A percentile compares a stretch with the other conserved stretches of the same genome.
Conservation (phyloP, 2,113 vertebrate genomes). For the Petaurus breviceps region DNA sequence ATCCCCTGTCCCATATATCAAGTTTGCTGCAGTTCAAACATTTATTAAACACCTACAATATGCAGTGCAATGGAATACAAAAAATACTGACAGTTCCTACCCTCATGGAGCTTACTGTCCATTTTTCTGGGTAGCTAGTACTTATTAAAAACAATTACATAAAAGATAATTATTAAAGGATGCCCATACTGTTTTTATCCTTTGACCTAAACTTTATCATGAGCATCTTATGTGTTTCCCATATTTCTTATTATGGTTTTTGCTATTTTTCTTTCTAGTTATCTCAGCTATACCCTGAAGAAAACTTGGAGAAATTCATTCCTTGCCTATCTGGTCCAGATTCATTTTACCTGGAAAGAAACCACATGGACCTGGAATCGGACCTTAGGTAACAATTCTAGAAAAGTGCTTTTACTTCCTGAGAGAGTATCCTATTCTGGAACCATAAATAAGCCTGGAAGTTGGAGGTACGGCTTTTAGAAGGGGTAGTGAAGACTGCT, state of each 20-base stretch:
- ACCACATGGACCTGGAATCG: constrained; percentile 87
- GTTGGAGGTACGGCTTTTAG: neutral
- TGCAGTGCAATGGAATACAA: neutral
- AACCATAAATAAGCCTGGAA: neutral
- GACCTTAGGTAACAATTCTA: constrained; percentile 85
- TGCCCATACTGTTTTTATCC: neutral
- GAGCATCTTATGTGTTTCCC: neutral
- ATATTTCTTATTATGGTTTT: neutral
- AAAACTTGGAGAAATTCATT: constrained; percentile 88
- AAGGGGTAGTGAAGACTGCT: neutral
- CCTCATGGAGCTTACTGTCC: neutral
- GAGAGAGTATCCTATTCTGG: neutral
- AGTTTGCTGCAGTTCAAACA: neutral
- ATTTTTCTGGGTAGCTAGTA: neutral
- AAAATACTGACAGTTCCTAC: neutral
- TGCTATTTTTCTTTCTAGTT: constrained; percentile 76
- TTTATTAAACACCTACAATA: neutral
- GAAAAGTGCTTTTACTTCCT: neutral
- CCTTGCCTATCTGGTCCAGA: constrained; percentile 86
- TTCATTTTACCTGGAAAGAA: constrained; percentile 85
- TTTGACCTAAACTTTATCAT: neutral
- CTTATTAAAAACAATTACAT: neutral
- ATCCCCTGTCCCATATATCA: too few relatives aligned
- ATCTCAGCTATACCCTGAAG: constrained; percentile 87
- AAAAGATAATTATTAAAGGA: too few relatives aligned